Percentiles rank a stretch among this genome's conserved stretches.
These are phyloP conservation scores for Alligator mississippiensis DNA, from an alignment of 2,113 vertebrate genomes.

Conservation along the genomic window DNA sequence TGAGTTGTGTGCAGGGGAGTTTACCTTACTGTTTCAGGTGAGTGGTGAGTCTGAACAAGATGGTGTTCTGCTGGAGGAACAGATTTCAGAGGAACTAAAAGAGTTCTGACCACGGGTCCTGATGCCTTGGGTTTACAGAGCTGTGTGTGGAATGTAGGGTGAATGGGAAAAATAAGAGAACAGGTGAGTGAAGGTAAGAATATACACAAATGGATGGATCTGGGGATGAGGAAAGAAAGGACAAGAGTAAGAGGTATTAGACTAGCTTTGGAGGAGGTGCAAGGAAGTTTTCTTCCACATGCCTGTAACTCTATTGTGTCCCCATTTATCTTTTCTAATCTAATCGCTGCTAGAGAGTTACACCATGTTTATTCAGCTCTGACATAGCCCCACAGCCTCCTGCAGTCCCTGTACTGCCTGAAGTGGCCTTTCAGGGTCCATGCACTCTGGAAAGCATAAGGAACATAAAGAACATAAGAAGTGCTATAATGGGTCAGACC, in stretches of 20 bases:
- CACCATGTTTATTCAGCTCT: not conserved
- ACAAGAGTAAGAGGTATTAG: not conserved
- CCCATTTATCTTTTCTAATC: not conserved
- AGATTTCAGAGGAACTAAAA: not conserved
- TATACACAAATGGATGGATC: not conserved
- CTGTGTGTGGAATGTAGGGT: not conserved
- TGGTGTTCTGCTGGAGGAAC: not conserved
- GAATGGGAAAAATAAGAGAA: not conserved
- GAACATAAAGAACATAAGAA: too few relatives aligned
- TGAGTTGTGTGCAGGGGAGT: not conserved
- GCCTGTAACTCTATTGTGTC: not conserved
- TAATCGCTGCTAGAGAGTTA: not conserved
- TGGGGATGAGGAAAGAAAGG: not conserved
- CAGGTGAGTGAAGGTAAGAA: not conserved
- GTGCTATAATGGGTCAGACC: too few relatives aligned
- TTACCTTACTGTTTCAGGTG: rapidly evolving
- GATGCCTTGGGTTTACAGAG: not conserved
- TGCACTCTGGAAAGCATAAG: not conserved
- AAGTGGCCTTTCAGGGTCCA: not conserved
- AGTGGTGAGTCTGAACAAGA: not conserved
- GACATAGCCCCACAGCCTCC: rapidly evolving
- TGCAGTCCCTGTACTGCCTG: not conserved
- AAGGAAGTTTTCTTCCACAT: not conserved
- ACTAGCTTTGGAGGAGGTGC: not conserved
- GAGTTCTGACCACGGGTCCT: not conserved